Conservation (phyloP, 2,888 invertebrate species). For the Leistus spinibarbis region DNA sequence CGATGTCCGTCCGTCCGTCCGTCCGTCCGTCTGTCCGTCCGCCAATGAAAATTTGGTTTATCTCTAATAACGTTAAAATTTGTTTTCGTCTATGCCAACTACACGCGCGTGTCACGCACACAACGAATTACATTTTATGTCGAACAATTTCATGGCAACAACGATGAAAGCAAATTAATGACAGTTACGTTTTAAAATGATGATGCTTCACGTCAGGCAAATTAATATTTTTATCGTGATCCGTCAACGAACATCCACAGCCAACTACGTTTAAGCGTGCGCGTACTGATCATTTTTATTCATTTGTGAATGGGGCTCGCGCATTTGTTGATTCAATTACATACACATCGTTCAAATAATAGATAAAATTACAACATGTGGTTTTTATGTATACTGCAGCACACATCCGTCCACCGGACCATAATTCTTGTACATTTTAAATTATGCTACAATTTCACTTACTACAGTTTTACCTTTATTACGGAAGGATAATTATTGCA, state of each 20-base stretch:
- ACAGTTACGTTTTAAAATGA: constrained; percentile 24
- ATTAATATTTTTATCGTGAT: constrained; percentile 37
- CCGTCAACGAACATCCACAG: not conserved
- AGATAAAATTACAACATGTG: not conserved
- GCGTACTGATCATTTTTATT: not conserved
- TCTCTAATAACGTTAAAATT: constrained; percentile 29
- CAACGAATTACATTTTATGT: constrained; percentile 10
- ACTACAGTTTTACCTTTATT: too few species aligned
- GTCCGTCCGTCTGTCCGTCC: not conserved
- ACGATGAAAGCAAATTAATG: constrained; percentile 29
- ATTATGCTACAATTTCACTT: too few species aligned
- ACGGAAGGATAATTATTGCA: too few species aligned
- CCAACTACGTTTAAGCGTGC: not conserved
- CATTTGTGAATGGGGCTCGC: not conserved
- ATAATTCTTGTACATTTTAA: too few species aligned
- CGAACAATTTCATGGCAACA: constrained; percentile 20
- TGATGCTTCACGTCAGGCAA: constrained; percentile 20
- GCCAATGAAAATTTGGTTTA: constrained; percentile 21
- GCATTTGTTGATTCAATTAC: not conserved
- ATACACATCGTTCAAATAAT: not conserved
- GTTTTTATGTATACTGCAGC: not conserved
- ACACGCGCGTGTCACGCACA: not conserved
- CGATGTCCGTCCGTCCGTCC: not conserved
- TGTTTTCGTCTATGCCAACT: constrained; percentile 26
- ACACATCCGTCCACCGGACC: too few species aligned